Base-by-base conservation (phyloP, 2,113 vertebrate genomes). In the Chamaetylas fuelleborni region DNA sequence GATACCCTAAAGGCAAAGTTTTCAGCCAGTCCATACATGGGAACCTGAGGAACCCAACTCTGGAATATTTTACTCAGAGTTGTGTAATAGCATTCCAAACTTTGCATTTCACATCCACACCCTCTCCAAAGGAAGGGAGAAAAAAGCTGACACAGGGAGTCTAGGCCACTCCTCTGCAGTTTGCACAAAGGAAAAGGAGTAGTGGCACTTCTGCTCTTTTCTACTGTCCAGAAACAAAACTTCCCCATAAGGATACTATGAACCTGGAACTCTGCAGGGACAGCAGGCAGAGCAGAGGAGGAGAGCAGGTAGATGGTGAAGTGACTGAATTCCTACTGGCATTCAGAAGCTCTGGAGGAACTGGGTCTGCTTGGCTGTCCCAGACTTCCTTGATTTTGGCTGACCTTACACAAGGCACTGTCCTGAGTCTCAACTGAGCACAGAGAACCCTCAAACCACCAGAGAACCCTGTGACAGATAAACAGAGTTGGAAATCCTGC, bases 101-200 rank as follows among this genome's bases (percentile, higher is more conserved):
- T 89, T 89, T 24, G 65, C 57, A 61, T 85, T 96, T 96, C 74
- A 88, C 45, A 82, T 72, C 54, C 85, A 80, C 81, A 69, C 88
- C 88, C 92, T 88, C 50, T 88, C 62, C 79, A 92, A 72, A 76
- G 70, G 28, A 51, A 64, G 8, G 6, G 7, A 42, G 5, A 12
- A 31, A 51, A 43, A 67, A 71, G 70, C 78, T 90, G 87, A 92
- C 31, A 18, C 1, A 43, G 70, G 64, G 40, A 51, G 53, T 85
- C 50, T 19, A 60, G 40, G 40, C 53, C 25, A 64, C 64, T 76
- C 72, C 64, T 66, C 40, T 87, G 56, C 51, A 78, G 34, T 34
- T 13, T 73, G 34, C 12, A 58, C 43, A 76, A 81, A 56, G 29
- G 19, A 53, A 62, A 66, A 72, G 26, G 53, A 93, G 19, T 10